A percentile compares a stretch with the other conserved stretches of the same genome.
These are phyloP conservation scores for Sus scrofa DNA, from an alignment of 2,113 vertebrate species.

Conservation along the genomic window DNA sequence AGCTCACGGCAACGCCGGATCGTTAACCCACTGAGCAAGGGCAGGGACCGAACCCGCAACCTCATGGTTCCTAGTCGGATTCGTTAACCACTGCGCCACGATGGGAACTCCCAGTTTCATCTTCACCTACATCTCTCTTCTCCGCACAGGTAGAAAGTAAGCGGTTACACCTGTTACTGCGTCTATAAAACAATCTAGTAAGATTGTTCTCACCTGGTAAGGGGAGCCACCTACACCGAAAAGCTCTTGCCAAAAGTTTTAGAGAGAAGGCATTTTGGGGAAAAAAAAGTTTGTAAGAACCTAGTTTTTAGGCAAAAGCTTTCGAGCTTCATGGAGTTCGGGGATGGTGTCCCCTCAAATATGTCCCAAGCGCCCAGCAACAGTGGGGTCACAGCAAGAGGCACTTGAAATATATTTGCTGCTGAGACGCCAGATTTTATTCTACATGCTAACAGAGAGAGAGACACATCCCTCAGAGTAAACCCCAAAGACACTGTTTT, in stretches of 20 bases:
- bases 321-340: neutral
- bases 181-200: neutral
- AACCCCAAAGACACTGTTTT: slow-evolving; percentile 17
- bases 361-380: neutral
- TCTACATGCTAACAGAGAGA: neutral
- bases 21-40: no score
- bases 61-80: no score
- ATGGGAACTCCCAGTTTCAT: no score
- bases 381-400: fast-evolving
- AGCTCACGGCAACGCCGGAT: no score
- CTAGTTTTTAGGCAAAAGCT: neutral
- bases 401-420: neutral
- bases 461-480: neutral
- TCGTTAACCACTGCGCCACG: no score
- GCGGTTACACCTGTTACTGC: neutral
- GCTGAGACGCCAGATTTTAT: neutral
- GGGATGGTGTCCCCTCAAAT: neutral
- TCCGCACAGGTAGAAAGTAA: neutral
- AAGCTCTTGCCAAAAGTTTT: neutral
- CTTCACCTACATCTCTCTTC: slow-evolving; percentile 9
- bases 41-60: no score
- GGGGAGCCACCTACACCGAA: neutral
- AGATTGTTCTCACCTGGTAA: neutral
- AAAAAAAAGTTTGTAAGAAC: neutral
- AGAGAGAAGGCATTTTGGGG: neutral